Evolutionary conservation across 1,140 invertebrate genomes (phyloP), one percentile per base, ranked within the genome.

Genomic region (Diabrotica virgifera): DNA sequence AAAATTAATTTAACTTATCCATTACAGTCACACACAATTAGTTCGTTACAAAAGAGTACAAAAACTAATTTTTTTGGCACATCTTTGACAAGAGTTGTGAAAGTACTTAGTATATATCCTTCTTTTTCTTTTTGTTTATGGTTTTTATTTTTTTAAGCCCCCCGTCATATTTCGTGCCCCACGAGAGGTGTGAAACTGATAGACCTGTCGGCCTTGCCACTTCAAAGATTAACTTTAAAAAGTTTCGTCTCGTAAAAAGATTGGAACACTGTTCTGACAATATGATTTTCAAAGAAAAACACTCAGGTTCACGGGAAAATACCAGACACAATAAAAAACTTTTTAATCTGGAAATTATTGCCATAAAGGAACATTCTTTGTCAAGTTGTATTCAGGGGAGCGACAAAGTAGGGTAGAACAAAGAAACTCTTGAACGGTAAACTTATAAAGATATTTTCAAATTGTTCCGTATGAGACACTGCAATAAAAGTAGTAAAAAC

Each of bases 231-330:
- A 46, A 46, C 40, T 46, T 46, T n/a, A 46, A 5, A 46, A 46
- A 46, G 40, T 46, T 46, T 46, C n/a, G 40, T 46, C n/a, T 46
- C n/a, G n/a, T 46, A 46, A 46, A 46, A 46, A 46, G 40, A 46
- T 46, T 46, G 40, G 40, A 46, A 46, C 40, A 46, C 40, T 46
- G 40, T 46, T 46, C 40, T n/a, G 40, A 46, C 40, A 46, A 46
- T 46, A 46, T 46, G 40, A 46, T 46, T 46, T n/a, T 10, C 2
- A 46, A 46, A 46, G 8, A 46, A 46, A 46, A 46, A 46, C 40
- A 46, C 40, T 46, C 40, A 46, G 40, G 40, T 46, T 46, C 40
- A 46, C 8, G 8, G 40, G n/a, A 46, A 46, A 46, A 46, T 10
- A 46, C 40, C 40, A 46, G 40, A 46, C 40, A n/a, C 40, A 46